Evolutionary conservation across 2,888 invertebrate species (phyloP).

Genomic region (Pachycephus smyrnensis): DNA sequence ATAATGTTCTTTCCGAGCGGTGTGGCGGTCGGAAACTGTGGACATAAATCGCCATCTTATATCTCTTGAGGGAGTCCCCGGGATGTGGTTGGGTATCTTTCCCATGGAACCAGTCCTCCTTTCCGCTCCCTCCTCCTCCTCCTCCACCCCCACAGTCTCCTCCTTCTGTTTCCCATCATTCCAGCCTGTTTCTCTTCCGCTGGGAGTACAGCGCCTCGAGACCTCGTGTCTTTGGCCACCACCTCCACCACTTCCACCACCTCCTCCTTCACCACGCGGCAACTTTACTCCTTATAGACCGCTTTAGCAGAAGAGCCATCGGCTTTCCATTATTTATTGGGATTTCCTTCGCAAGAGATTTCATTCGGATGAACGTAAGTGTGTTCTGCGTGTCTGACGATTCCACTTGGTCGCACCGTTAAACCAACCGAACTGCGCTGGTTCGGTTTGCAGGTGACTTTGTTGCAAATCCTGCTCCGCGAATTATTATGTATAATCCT

Average conservation of each 20-base stretch:
- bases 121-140: neutral
- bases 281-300: conserved; percentile 34
- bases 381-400: neutral
- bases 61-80: conserved; percentile 41
- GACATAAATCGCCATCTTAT: conserved; percentile 49
- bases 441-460: no score
- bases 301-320: conserved; percentile 20
- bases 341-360: neutral
- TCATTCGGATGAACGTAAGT: neutral
- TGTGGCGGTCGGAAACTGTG: conserved; percentile 34
- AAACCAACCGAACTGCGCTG: no score
- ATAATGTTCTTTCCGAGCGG: conserved; percentile 39
- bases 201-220: neutral
- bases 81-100: conserved; percentile 28
- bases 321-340: conserved; percentile 4
- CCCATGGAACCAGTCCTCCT: conserved; percentile 4
- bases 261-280: conserved; percentile 12
- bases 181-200: neutral
- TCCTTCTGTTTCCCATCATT: neutral
- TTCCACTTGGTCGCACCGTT: neutral
- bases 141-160: no score
- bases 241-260: no score
- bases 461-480: conserved; percentile 11
- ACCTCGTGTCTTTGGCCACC: no score
- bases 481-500: conserved; percentile 29